Percentiles rank a stretch among this genome's conserved stretches.
phyloP scores from a whole-genome alignment of 2,113 vertebrate genomes.

The Numenius arquata region DNA sequence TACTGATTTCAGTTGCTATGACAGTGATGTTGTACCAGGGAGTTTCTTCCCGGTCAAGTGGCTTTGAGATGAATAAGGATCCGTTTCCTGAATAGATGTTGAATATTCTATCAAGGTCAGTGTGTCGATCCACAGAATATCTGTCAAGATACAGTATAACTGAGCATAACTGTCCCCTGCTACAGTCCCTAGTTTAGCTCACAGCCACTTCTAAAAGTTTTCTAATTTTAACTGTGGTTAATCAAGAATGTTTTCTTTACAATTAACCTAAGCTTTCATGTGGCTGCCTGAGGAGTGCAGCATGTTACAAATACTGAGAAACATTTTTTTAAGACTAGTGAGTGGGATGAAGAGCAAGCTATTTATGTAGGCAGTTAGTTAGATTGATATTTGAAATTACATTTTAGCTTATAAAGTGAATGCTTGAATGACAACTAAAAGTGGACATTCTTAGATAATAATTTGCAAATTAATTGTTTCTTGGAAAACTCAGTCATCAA shows the following conservation, averaged over 20 bases:
- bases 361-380: not conserved
- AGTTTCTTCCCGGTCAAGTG: constrained; percentile 89
- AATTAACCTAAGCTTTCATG: not conserved
- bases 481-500: not conserved
- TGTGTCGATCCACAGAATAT: constrained; percentile 93
- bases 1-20: constrained; percentile 93
- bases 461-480: not conserved
- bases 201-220: not conserved
- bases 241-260: not conserved
- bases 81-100: constrained; percentile 91
- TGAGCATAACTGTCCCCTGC: not conserved
- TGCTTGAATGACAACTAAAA: not conserved
- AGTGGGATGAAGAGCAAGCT: not conserved
- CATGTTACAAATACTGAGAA: not conserved
- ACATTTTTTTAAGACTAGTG: not conserved
- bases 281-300: not conserved
- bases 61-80: constrained; percentile 88
- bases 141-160: constrained; percentile 70
- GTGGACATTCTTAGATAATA: not conserved
- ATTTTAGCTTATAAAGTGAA: not conserved
- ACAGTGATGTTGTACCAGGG: constrained; percentile 96
- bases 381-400: not conserved
- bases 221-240: not conserved
- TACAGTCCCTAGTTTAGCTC: not conserved
- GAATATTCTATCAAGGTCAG: constrained; percentile 91